phyloP scores from a whole-genome alignment of 2,888 invertebrate species.

The Drosophila atroscutellata region DNA sequence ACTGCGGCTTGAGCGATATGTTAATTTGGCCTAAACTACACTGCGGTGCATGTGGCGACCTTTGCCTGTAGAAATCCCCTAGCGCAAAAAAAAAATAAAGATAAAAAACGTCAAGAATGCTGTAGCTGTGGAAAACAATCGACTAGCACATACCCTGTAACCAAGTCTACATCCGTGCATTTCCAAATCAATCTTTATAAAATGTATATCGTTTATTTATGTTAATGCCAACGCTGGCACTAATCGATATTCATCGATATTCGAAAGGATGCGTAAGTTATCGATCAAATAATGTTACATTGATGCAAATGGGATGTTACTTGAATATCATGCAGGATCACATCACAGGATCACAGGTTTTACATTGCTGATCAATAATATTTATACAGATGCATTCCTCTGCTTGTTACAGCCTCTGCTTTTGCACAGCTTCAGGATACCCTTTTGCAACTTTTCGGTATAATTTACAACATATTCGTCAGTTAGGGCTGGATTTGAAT shows the following conservation, averaged over 20 bases:
- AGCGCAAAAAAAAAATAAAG: conserved; percentile 15
- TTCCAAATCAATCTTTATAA: background rate
- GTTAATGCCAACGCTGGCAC: background rate
- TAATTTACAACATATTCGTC: conserved; percentile 53
- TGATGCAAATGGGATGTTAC: background rate
- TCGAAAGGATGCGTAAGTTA: background rate
- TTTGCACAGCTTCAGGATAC: background rate
- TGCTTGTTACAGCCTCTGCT: background rate
- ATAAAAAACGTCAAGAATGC: background rate
- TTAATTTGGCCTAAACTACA: conserved; percentile 74
- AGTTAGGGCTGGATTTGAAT: conserved; percentile 47
- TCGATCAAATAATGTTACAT: background rate
- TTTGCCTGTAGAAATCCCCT: conserved; percentile 53
- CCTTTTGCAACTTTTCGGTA: background rate
- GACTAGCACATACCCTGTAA: background rate
- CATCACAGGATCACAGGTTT: too few relatives aligned
- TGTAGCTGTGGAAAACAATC: background rate
- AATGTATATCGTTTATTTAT: background rate
- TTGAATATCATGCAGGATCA: background rate
- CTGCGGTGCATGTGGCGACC: conserved; percentile 43
- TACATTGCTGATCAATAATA: background rate
- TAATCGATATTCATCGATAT: background rate
- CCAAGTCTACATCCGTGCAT: background rate
- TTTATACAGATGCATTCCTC: background rate
- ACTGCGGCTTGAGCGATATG: conserved; percentile 68